Conservation (phyloP, 2,797 vertebrate species). For the Brachymystax lenok region DNA sequence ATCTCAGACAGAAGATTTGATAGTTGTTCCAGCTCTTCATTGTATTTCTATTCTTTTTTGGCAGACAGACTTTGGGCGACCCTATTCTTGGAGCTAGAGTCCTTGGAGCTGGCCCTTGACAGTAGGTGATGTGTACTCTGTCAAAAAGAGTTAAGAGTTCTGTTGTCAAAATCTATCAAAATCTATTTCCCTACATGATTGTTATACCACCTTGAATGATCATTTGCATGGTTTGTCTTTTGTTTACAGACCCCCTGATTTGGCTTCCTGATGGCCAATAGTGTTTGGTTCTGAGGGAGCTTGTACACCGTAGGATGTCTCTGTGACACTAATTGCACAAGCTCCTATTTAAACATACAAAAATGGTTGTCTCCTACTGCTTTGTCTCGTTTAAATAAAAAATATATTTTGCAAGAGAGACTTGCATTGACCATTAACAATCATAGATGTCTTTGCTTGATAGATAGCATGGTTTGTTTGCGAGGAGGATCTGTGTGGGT, state of each 20-base stretch:
- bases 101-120: not conserved
- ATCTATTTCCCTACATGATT: constrained; percentile 42
- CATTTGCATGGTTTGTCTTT: constrained; percentile 29
- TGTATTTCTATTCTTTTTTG: not conserved
- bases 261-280: not conserved
- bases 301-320: not conserved
- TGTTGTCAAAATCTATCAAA: constrained; percentile 46
- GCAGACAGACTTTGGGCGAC: not conserved
- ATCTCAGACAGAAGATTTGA: not conserved
- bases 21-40: not conserved
- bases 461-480: not conserved
- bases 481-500: not conserved
- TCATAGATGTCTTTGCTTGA: not conserved
- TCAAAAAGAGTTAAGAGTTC: constrained; percentile 6
- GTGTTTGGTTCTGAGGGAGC: constrained; percentile 8
- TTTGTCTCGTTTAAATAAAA: not conserved
- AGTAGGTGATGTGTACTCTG: not conserved
- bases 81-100: not conserved
- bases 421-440: not conserved
- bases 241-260: constrained; percentile 6
- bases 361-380: not conserved
- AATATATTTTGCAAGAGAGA: not conserved
- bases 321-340: not conserved
- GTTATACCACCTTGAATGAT: constrained; percentile 52
- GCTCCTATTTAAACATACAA: not conserved